phyloP scores from a whole-genome alignment of 2,113 vertebrate genomes.

The Datnioides undecimradiatus region DNA sequence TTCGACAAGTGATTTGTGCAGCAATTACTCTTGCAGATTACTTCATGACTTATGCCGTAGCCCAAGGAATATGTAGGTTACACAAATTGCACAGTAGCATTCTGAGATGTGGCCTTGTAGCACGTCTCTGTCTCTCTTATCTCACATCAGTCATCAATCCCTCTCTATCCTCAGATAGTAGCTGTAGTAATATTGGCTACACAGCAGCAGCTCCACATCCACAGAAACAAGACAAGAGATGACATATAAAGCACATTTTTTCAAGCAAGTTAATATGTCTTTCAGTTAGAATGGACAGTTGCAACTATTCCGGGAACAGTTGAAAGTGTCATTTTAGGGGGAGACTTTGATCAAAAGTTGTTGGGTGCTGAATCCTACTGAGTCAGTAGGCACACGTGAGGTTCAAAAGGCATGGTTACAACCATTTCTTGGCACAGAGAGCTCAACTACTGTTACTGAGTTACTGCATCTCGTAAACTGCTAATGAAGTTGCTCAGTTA shows the following conservation, averaged over 20 bases:
- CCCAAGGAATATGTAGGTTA: not conserved
- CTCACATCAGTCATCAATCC: slow-evolving; percentile 3
- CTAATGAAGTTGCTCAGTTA: not conserved
- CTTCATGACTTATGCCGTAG: slow-evolving; percentile 11
- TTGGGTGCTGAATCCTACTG: not conserved
- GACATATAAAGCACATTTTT: not conserved
- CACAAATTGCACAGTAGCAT: not conserved
- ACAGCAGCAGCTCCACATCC: slow-evolving; percentile 8
- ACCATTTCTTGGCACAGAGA: not conserved
- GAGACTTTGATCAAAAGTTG: not conserved
- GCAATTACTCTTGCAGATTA: slow-evolving; percentile 8
- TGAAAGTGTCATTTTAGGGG: not conserved
- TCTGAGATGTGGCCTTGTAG: slow-evolving; percentile 25
- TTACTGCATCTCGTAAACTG: not conserved
- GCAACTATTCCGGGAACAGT: not conserved
- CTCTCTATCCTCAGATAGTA: not conserved
- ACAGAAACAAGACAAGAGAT: not conserved
- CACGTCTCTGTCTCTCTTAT: slow-evolving; percentile 23
- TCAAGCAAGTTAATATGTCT: not conserved
- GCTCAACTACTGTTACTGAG: not conserved
- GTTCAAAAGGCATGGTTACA: slow-evolving; percentile 4
- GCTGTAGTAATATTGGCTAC: too few species aligned
- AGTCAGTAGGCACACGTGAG: not conserved
- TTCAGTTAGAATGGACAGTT: not conserved
- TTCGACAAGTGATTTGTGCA: slow-evolving; percentile 12